Conservation (phyloP, 92 coral and sea anemone species). For the Zoanthus gigantus region DNA sequence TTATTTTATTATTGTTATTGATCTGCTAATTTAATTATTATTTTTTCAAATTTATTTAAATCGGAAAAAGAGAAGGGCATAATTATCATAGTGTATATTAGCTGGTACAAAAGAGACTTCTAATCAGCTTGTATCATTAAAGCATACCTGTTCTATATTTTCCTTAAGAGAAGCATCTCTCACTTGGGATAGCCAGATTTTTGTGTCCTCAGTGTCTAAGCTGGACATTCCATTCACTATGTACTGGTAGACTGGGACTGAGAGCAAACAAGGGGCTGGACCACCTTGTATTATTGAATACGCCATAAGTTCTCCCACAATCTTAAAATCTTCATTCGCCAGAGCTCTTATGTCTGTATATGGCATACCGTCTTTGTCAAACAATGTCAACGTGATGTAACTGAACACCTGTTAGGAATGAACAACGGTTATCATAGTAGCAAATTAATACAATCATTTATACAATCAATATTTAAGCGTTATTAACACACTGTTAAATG, state of each 20-base stretch:
- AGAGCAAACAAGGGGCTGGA: slow-evolving; percentile 54
- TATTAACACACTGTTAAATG: no score
- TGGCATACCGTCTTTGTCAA: slow-evolving; percentile 69
- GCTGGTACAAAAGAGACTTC: no score
- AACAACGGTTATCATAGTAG: slow-evolving; percentile 9
- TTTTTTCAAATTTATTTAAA: no score
- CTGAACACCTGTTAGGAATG: slow-evolving; percentile 54
- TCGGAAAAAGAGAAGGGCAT: no score
- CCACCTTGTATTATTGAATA: slow-evolving; percentile 51
- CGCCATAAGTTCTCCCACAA: slow-evolving; percentile 68
- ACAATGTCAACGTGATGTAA: slow-evolving; percentile 56
- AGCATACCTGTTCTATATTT: no score
- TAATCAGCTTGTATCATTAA: no score
- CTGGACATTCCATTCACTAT: slow-evolving; percentile 56
- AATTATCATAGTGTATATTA: no score
- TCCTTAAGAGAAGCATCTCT: no score
- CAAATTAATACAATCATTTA: background rate
- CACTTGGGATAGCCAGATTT: background rate
- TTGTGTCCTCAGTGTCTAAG: background rate
- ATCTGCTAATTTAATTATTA: no score
- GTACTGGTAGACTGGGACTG: slow-evolving; percentile 51
- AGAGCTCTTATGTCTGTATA: slow-evolving; percentile 68
- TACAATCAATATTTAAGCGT: no score
- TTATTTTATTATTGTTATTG: no score
- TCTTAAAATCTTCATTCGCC: slow-evolving; percentile 70